Base-by-base conservation (phyloP, 1,140 invertebrate genomes). In the Scaptomyza montana region DNA sequence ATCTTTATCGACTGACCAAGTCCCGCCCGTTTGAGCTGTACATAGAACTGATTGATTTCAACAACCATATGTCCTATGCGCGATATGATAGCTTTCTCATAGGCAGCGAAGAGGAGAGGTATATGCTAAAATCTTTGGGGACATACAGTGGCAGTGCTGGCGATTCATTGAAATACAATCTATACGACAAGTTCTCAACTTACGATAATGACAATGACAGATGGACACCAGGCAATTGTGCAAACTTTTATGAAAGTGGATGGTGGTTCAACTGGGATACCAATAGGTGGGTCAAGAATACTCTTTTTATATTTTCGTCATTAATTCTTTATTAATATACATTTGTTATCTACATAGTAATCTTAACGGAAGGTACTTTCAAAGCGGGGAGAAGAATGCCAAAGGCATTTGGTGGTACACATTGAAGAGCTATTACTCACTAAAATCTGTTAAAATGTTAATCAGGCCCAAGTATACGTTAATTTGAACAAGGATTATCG, bases 121-220 rank as follows among this genome's bases (percentile, higher is more conserved):
- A 95, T 79, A 92, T 93, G 39, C 93, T 96, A 5, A 93, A 93
- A 64, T 92, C 94, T 0, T 86, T 96, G 2, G 94, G 94, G 2
- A 92, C 93, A 30, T 96, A 94, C 81, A 92, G 92, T 16, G 95
- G 95, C 7, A 94, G 93, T 71, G 94, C 94, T 57, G 94, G 93
- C 8, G 94, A 96, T 89, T 94, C 95, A 0, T 84, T 96, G 33
- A 92, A 92, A 12, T 94, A 95, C 45, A 95, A 96, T 80, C 94
- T 95, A 30, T 94, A 93, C 0, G 94, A 94, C 79, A 94, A 93
- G 78, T 96, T 96, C 91, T 95, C 95, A 28, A 96, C 95, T 0
- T 92, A 92, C 21, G 95, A 96, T 68, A 80, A 92, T 13, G 95
- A 96, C 85, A 95, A 96, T 77, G 96, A 96, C 79, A 93, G 93